Percentiles rank a stretch among this genome's conserved stretches.
phyloP scores from a whole-genome alignment of 2,113 vertebrate genomes.

The Anoura caudifer region DNA sequence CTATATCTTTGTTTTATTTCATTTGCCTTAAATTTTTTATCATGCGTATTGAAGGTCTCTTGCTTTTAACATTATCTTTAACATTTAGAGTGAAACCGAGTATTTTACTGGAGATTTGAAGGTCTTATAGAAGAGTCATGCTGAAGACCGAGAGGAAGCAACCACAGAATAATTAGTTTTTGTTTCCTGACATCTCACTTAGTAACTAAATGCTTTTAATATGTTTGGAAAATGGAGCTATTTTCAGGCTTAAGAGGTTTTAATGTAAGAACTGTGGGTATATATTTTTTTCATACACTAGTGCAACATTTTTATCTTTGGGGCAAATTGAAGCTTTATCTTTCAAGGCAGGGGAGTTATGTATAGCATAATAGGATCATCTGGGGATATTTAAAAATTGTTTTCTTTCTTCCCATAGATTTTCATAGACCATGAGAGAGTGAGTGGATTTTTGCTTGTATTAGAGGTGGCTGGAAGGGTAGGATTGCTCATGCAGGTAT shows the following conservation, averaged over 20 bases:
- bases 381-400: neutral
- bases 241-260: conserved; percentile 10
- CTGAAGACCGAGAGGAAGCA: neutral
- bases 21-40: neutral
- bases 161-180: neutral
- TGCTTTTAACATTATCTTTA: neutral
- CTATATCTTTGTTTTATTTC: neutral
- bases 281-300: neutral
- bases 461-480: neutral
- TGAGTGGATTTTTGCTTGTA: neutral
- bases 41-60: neutral
- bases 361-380: neutral
- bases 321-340: neutral
- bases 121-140: neutral
- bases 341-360: neutral
- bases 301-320: conserved; percentile 3
- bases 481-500: neutral
- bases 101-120: neutral
- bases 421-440: neutral
- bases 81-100: neutral
- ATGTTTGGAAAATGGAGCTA: neutral
- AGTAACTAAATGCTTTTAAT: neutral
- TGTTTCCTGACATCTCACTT: neutral
- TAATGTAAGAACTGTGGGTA: neutral
- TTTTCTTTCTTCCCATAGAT: neutral